Base-by-base conservation (phyloP, 2,797 vertebrate species). In the Chiroxiphia lanceolata region DNA sequence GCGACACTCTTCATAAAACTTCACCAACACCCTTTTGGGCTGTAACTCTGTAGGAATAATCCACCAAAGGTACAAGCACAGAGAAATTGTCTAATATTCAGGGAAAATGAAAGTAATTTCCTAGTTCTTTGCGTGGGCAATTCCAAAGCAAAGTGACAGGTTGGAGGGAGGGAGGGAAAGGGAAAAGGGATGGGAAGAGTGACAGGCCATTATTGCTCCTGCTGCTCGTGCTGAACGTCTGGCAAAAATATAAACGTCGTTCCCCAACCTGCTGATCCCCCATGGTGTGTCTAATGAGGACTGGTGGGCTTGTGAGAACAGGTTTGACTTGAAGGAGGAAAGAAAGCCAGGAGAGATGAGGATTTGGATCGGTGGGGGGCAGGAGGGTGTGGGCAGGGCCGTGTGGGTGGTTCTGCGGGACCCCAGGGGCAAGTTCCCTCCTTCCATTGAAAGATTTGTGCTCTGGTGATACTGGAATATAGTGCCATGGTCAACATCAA, bases 401-500 rank as follows among this genome's bases (percentile, higher is more conserved):
- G 4, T 1, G 57, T 3, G 19, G 45, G 56, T 51, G 61, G 48
- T 4, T 22, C 69, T 51, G 36, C 72, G 57, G 51, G 50, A 76
- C 36, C 26, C 59, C 23, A 7, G 31, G 36, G 20, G 2, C 60
- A 61, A 53, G 23, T 6, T 48, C 36, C 34, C 18, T 72, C 27
- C 44, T 0, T 0, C 1, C 0, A 5, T 18, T 44, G 23, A 14
- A 45, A 38, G 34, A 9, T 29, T 13, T 3, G 40, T 3, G 50
- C 33, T 27, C 76, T 10, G 23, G 16, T 27, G 63, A 7, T 60
- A 69, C 50, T 87, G 76, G 51, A 20, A 14, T 5, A 3, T 8
- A 19, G 56, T 34, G 31, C 78, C 7, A 1, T 1, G 57, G 44
- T 29, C 57, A 15, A 8, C 22, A 29, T 9, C 50, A 67, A n/a